Conservation (phyloP, 2,113 vertebrate species). For the Bubalus kerabau region DNA sequence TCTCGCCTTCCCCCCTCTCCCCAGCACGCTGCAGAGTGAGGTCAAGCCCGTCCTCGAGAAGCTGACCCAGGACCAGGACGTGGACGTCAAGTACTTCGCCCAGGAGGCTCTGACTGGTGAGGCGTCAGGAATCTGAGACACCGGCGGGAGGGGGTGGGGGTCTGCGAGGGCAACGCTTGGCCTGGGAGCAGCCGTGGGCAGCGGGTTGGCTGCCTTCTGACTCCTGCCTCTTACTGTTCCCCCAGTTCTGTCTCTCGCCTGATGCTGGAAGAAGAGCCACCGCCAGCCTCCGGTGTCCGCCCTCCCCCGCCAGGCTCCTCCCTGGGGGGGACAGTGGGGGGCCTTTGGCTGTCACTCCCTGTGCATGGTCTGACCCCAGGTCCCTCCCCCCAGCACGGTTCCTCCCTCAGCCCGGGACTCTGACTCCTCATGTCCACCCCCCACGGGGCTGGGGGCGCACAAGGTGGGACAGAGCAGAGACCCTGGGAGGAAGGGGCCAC, state of each 20-base stretch:
- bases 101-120: slow-evolving; percentile 80
- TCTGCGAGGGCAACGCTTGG: background rate
- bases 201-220: background rate
- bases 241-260: slow-evolving; percentile 77
- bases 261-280: slow-evolving; percentile 60
- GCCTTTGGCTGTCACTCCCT: slow-evolving; percentile 42
- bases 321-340: background rate
- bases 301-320: background rate
- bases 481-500: slow-evolving; percentile 10
- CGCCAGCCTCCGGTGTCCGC: background rate
- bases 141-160: background rate
- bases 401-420: slow-evolving; percentile 23
- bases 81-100: slow-evolving; percentile 82
- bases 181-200: background rate
- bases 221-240: background rate
- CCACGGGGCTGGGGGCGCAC: background rate
- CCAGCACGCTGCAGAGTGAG: slow-evolving; percentile 79
- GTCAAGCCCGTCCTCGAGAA: slow-evolving; percentile 81
- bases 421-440: background rate
- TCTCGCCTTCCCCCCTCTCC: background rate
- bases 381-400: slow-evolving; percentile 54
- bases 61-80: slow-evolving; percentile 79
- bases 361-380: slow-evolving; percentile 67
- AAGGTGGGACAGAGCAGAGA: background rate
- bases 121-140: background rate